phyloP scores from a whole-genome alignment of 2,888 invertebrate species.

The Heliconius sara region DNA sequence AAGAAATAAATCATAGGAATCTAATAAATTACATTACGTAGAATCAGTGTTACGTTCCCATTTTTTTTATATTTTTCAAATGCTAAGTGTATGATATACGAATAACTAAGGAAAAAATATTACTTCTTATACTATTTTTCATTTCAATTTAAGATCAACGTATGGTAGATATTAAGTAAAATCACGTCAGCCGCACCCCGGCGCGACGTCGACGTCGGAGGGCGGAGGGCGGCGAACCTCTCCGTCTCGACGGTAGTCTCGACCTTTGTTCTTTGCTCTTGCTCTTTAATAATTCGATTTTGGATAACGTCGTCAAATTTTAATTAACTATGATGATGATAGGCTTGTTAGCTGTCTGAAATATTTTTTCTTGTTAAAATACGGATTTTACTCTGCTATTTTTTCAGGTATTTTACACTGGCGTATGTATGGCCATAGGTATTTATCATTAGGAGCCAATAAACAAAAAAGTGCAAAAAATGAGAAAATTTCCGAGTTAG shows the following conservation, averaged over 20 bases:
- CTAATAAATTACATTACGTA: too few species aligned
- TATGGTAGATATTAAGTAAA: not conserved
- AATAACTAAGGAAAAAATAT: not conserved
- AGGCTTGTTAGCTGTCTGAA: not conserved
- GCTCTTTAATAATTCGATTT: conserved; percentile 22
- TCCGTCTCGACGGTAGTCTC: conserved; percentile 40
- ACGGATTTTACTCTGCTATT: not conserved
- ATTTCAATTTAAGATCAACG: not conserved
- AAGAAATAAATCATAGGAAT: too few species aligned
- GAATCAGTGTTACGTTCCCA: too few species aligned
- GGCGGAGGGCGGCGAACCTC: conserved; percentile 37
- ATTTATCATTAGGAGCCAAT: too few species aligned
- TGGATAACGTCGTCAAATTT: conserved; percentile 10
- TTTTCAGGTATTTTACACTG: too few species aligned
- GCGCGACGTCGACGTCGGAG: conserved; percentile 13
- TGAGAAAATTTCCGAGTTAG: too few species aligned
- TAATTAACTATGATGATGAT: conserved; percentile 1
- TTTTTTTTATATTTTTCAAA: too few species aligned
- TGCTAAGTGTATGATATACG: too few species aligned
- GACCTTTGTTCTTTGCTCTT: conserved; percentile 36
- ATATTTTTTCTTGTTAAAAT: not conserved
- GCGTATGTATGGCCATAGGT: too few species aligned
- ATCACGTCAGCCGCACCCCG: conserved; percentile 27
- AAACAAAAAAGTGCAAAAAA: not conserved
- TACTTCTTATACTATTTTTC: not conserved